Evolutionary conservation across 2,888 invertebrate genomes (phyloP).

Genomic region (Podotricha telesiphe): DNA sequence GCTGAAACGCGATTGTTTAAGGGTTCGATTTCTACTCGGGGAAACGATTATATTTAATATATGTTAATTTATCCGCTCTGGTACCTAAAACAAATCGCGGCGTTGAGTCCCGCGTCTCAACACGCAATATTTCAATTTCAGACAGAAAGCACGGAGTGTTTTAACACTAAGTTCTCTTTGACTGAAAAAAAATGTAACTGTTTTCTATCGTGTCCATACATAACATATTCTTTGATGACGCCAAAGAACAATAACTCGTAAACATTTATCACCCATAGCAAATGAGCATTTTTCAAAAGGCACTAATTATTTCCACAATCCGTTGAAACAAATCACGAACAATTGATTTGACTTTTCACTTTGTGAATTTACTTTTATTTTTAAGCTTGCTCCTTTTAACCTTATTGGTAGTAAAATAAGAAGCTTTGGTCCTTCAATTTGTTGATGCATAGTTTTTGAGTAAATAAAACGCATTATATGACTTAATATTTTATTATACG

Average conservation of each 20-base stretch:
- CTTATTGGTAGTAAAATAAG: background rate
- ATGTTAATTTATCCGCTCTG: too few species aligned
- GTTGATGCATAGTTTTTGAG: background rate
- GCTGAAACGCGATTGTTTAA: too few species aligned
- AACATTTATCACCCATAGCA: conserved; percentile 81
- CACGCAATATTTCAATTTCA: too few species aligned
- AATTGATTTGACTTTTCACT: conserved; percentile 71
- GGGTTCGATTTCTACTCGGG: too few species aligned
- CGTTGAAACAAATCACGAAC: conserved; percentile 61
- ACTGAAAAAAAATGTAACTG: background rate
- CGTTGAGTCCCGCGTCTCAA: too few species aligned
- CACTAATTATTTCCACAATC: conserved; percentile 81
- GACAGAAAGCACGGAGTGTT: too few species aligned
- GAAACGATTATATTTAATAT: too few species aligned
- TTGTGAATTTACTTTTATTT: conserved; percentile 39
- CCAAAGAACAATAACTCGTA: conserved; percentile 79
- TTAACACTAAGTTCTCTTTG: background rate
- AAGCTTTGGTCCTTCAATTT: background rate
- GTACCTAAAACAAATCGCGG: too few species aligned
- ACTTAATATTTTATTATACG: too few species aligned
- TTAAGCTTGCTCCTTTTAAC: conserved; percentile 2
- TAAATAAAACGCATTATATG: background rate
- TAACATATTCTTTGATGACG: conserved; percentile 52
- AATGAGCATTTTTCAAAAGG: conserved; percentile 78
- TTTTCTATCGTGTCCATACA: conserved; percentile 51